Conservation (phyloP, 1,140 invertebrate species). For the Lordiphosa mommai region DNA sequence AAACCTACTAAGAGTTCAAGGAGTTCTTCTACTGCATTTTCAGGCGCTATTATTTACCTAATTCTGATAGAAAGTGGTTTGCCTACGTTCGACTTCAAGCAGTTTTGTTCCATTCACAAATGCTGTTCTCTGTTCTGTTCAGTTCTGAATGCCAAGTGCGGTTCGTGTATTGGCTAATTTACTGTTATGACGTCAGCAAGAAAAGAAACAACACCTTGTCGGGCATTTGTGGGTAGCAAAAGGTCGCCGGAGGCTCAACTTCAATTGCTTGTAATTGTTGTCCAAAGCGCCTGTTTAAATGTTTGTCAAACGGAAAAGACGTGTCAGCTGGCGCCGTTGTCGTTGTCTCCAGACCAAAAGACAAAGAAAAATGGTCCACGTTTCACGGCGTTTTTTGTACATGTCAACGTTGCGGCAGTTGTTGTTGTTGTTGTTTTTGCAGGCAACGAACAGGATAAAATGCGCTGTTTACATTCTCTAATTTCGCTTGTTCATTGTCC, state of each 20-base stretch:
- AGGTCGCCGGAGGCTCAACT: constrained; percentile 34
- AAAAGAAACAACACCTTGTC: not conserved
- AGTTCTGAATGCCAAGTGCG: too few species aligned
- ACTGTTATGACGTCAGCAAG: constrained; percentile 61
- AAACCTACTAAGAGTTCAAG: too few species aligned
- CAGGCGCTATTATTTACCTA: too few species aligned
- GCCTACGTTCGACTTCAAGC: too few species aligned
- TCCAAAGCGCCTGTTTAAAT: constrained; percentile 54
- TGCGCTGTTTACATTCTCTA: constrained; percentile 77
- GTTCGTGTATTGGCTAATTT: constrained; percentile 41
- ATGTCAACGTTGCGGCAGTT: constrained; percentile 29
- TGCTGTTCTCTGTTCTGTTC: too few species aligned
- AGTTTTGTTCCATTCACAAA: too few species aligned
- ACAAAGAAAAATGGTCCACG: constrained; percentile 70
- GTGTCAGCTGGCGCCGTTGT: constrained; percentile 52
- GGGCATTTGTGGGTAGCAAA: constrained; percentile 5
- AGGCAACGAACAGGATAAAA: constrained; percentile 72
- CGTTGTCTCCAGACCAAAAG: constrained; percentile 17
- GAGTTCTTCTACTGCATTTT: too few species aligned
- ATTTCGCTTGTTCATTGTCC: constrained; percentile 78
- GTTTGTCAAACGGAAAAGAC: constrained; percentile 68
- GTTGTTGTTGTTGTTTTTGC: constrained; percentile 26
- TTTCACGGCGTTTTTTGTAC: constrained; percentile 49
- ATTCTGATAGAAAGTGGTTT: too few species aligned
- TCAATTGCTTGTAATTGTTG: constrained; percentile 65